phyloP scores from a whole-genome alignment of 1,140 invertebrate genomes.

The Nephotettix cincticeps region DNA sequence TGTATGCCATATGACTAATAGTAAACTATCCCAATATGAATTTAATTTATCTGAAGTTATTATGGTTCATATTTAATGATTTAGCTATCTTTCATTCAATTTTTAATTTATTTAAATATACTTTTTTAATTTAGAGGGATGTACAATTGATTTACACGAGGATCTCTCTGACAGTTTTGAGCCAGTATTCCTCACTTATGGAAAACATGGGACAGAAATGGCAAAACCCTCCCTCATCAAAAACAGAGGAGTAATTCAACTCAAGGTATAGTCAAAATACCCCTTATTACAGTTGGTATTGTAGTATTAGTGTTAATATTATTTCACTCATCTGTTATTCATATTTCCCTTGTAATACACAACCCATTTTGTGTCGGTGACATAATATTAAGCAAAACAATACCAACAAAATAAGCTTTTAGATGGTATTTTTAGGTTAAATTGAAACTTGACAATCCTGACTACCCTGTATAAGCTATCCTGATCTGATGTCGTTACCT shows the following conservation, averaged over 20 bases:
- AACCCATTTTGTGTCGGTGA: too few relatives aligned
- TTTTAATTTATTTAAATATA: neutral
- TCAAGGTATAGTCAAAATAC: too few relatives aligned
- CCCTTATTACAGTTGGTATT: too few relatives aligned
- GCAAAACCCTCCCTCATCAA: neutral
- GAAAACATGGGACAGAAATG: neutral
- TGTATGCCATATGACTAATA: neutral
- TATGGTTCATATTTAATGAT: neutral
- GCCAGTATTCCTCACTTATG: slow-evolving; percentile 24
- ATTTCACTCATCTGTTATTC: too few relatives aligned
- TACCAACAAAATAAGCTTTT: too few relatives aligned
- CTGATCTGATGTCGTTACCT: too few relatives aligned
- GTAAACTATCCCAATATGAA: neutral
- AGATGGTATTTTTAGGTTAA: too few relatives aligned
- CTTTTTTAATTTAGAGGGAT: slow-evolving; percentile 8
- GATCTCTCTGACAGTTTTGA: slow-evolving; percentile 31
- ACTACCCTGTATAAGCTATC: too few relatives aligned
- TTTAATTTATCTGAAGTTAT: neutral
- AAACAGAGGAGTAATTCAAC: neutral
- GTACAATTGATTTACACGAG: slow-evolving; percentile 21
- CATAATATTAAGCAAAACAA: too few relatives aligned
- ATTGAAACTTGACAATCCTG: too few relatives aligned
- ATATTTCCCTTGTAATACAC: too few relatives aligned
- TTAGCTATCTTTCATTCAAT: neutral
- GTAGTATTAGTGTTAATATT: too few relatives aligned